These are phyloP conservation scores for Thereuonema tuberculata DNA, from an alignment of 1,140 invertebrate species.

Conservation along the genomic window DNA sequence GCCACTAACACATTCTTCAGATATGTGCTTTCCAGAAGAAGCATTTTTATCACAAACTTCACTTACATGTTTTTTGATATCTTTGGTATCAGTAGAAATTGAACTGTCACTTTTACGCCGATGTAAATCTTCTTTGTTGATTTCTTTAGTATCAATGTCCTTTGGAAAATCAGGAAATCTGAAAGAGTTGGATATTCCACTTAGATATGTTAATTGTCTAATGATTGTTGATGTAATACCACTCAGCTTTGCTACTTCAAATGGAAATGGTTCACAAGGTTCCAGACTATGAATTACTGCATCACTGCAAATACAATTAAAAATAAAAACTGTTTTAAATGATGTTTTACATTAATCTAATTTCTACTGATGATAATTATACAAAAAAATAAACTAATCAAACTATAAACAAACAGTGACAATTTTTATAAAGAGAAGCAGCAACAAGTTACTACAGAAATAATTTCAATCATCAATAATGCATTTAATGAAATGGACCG, in stretches of 20 bases:
- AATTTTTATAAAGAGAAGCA: no score
- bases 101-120: background rate
- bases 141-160: background rate
- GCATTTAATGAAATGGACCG: no score
- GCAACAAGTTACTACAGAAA: no score
- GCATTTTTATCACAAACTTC: background rate
- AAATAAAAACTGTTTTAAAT: no score
- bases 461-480: no score
- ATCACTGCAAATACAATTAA: constrained; percentile 33
- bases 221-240: constrained; percentile 36
- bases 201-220: constrained; percentile 37
- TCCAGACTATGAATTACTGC: constrained; percentile 35
- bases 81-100: background rate
- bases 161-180: background rate
- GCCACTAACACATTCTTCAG: no score
- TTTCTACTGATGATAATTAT: no score
- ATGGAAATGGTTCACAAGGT: constrained; percentile 32
- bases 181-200: constrained; percentile 40
- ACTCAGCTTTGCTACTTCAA: constrained; percentile 35
- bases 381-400: no score
- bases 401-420: no score
- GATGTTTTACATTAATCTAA: no score
- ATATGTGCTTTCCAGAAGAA: no score
- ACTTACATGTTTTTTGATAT: background rate
- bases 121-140: background rate